Conservation (phyloP, 2,797 vertebrate species). For the Calcarius lapponicus region DNA sequence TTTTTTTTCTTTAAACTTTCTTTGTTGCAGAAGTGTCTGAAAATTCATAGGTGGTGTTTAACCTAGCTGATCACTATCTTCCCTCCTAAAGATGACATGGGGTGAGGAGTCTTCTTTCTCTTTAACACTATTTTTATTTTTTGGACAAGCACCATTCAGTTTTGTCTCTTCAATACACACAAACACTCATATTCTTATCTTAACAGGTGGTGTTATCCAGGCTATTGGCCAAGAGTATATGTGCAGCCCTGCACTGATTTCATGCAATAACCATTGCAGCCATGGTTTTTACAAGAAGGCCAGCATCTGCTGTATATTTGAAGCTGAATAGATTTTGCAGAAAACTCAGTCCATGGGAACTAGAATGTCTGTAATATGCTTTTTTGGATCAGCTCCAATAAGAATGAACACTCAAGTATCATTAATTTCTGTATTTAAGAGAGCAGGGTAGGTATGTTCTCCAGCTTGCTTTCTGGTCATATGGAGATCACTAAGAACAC, state of each 20-base stretch:
- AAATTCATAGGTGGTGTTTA: neutral
- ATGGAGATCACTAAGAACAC: neutral
- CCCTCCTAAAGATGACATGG: neutral
- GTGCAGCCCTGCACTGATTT: neutral
- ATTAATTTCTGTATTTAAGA: neutral
- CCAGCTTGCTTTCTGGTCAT: neutral
- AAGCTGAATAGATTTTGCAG: neutral
- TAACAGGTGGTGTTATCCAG: neutral
- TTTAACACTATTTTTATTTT: neutral
- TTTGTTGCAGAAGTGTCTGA: neutral
- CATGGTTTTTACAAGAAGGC: neutral
- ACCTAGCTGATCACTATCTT: neutral
- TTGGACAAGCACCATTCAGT: neutral
- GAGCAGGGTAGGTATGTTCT: neutral
- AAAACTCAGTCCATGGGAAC: neutral
- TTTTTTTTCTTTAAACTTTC: neutral
- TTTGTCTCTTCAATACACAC: neutral
- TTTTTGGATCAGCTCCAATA: neutral
- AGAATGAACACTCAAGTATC: neutral
- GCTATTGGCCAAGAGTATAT: neutral
- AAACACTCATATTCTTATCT: neutral
- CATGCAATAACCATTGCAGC: neutral
- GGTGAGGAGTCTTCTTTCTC: rapidly evolving
- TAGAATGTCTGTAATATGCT: neutral
- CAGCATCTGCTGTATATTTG: neutral